Base-by-base conservation (phyloP, 2,113 vertebrate genomes). In the Carassius gibelio region DNA sequence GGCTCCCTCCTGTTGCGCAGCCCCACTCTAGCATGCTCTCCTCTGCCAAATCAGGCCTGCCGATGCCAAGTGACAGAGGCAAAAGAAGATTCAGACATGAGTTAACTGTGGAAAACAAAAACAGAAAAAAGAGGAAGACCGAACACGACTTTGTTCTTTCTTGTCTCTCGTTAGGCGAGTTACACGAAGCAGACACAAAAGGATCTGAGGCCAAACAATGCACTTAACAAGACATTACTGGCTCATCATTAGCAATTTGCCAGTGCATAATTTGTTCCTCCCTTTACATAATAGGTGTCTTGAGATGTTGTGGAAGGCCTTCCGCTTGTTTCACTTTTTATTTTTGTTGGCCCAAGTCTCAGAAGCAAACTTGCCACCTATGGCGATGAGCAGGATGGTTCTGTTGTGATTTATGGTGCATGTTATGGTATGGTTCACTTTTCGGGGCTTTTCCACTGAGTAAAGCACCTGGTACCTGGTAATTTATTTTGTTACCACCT, bases 211-310 rank as follows among this genome's bases (percentile, higher is more conserved):
- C 90, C 92, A 91, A 93, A 95, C 94, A 95, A 95, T 95, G 92
- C 89, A 91, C 93, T 93, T 94, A 95, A 94, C 94, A 94, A 95
- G 93, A 94, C 94, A 95, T 94, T 93, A 95, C 93, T 94, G 93
- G 92, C 91, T 94, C 93, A 94, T 95, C 94, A 94, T 95, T 95
- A 95, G 92, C 93, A 94, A 94, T 95, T 93, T 94, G 94, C 94
- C 91, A 88, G 91, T 91, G 93, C 92, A 94, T 95, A 93, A 94
- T 95, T 94, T 78, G 92, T 86, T 92, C 88, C 92, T 91, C 92
- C 92, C 92, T 91, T 94, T 90, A 90, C 88, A 92, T 95, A 95
- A 95, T 94, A 90, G 94, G 93, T 93, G 89, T 92, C 94, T 92
- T 91, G 93, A 94, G 93, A 95, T 90, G 90, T 90, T 17, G 83